Conservation (phyloP, 1,140 invertebrate species). For the Dryas iulia region DNA sequence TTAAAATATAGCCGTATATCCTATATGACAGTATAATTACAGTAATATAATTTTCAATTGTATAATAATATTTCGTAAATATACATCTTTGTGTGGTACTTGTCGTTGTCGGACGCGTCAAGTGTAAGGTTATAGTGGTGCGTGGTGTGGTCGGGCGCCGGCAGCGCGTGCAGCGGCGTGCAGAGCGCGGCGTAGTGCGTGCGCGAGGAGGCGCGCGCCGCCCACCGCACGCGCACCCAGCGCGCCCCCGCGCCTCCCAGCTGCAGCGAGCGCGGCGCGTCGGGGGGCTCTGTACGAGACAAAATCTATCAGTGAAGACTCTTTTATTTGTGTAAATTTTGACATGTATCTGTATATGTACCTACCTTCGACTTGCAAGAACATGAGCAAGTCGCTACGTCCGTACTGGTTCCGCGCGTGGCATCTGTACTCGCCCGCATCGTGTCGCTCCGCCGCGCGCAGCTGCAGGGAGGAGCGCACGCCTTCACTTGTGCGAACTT, state of each 20-base stretch:
- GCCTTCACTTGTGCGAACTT: slow-evolving; percentile 83
- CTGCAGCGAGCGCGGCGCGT: slow-evolving; percentile 40
- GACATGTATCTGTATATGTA: no score
- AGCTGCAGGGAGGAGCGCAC: slow-evolving; percentile 84
- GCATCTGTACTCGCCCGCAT: slow-evolving; percentile 92
- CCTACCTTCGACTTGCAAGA: slow-evolving; percentile 89
- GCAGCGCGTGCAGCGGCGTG: slow-evolving; percentile 41
- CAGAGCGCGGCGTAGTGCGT: slow-evolving; percentile 40
- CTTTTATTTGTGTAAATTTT: no score
- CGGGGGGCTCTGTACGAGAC: slow-evolving; percentile 47
- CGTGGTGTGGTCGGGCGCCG: slow-evolving; percentile 27
- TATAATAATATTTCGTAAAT: no score
- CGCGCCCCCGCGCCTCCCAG: slow-evolving; percentile 45
- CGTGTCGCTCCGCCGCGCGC: slow-evolving; percentile 83
- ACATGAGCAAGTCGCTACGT: slow-evolving; percentile 87
- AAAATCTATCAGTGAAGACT: no score
- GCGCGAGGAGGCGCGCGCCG: slow-evolving; percentile 11
- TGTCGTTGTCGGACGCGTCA: slow-evolving; percentile 29
- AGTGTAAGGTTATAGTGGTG: slow-evolving; percentile 43
- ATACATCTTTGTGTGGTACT: slow-evolving; percentile 19
- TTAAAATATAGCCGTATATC: background rate
- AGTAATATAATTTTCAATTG: no score
- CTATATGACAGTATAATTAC: background rate
- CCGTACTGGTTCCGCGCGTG: slow-evolving; percentile 90
- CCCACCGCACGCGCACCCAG: slow-evolving; percentile 54